Evolutionary conservation across 2,113 vertebrate species (phyloP), one percentile per base, ranked within the genome.

Genomic region (Climacteris rufus): DNA sequence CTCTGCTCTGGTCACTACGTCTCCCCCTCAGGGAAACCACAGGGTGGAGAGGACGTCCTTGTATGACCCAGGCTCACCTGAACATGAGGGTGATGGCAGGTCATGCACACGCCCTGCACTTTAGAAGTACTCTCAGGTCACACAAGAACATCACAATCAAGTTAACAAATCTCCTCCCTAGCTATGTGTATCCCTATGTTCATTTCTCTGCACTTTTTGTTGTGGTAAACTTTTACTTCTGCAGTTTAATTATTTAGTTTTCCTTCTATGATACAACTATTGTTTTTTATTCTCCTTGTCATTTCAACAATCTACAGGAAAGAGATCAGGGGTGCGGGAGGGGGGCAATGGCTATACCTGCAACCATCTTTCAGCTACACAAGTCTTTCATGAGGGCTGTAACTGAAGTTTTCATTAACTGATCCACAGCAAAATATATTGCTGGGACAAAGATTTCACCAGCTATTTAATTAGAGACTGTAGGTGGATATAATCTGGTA

Each of bases 1-100:
- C 25, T 57, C 7, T 0, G 0, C 15, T 22, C 71, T 69, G 33
- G 11, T 45, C 12, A 54, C 18, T 2, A 21, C 0, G 0, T 15
- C 12, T 33, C 5, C 8, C 3, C 0, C 15, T 30, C 9, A 75
- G 8, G 27, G 14, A 83, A 80, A 59, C 23, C 11, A 33, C 24
- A 65, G 16, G 3, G 2, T 27, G 16, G 19, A 28, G 9, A 24
- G 27, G 17, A 89, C 82, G 87, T 27, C 45, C 22, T 28, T 65
- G 31, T n/a, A 50, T 87, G 60, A 84, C 13, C 13, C 28, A 49
- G 39, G n/a, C 12, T 91, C 16, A 84, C 28, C 15, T 27, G 33
- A 66, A 53, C 8, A 42, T 28, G 9, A 54, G 37, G 19, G 2
- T 78, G 45, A 87, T 37, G 23, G 10, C 15, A 63, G 45, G 28